phyloP scores from a whole-genome alignment of 2,888 invertebrate genomes.

The Cantharis rufa region DNA sequence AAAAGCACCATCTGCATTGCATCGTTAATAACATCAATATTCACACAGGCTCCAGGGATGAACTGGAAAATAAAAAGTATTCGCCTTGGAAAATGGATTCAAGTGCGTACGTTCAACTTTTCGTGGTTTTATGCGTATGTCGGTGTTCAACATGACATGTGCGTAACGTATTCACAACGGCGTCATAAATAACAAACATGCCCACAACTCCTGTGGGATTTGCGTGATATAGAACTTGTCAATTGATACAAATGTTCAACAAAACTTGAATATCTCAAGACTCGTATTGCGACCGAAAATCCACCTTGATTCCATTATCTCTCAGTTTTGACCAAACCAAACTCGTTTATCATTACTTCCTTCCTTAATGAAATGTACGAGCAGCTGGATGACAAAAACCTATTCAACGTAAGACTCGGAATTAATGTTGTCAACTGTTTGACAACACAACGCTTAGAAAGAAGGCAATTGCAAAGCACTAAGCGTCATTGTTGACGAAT shows the following conservation, averaged over 20 bases:
- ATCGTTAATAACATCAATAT: slow-evolving; percentile 26
- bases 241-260: slow-evolving; percentile 46
- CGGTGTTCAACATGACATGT: slow-evolving; percentile 31
- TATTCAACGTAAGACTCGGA: neutral
- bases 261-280: slow-evolving; percentile 29
- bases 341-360: neutral
- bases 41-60: slow-evolving; percentile 4
- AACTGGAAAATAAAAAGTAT: slow-evolving; percentile 11
- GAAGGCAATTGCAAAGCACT: no score
- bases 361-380: neutral
- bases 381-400: neutral
- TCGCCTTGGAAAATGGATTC: slow-evolving; percentile 7
- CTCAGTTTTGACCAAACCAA: neutral
- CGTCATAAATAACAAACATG: slow-evolving; percentile 49
- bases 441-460: neutral
- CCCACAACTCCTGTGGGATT: slow-evolving; percentile 49
- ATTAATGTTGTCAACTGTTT: neutral
- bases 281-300: neutral
- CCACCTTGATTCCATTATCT: neutral
- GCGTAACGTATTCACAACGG: slow-evolving; percentile 46
- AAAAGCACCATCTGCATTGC: slow-evolving; percentile 31
- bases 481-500: no score
- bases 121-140: slow-evolving; percentile 24
- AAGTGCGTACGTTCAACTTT: slow-evolving; percentile 25
- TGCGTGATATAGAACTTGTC: slow-evolving; percentile 53